phyloP scores from a whole-genome alignment of 2,888 invertebrate species.

The Trichopria drosophilae region DNA sequence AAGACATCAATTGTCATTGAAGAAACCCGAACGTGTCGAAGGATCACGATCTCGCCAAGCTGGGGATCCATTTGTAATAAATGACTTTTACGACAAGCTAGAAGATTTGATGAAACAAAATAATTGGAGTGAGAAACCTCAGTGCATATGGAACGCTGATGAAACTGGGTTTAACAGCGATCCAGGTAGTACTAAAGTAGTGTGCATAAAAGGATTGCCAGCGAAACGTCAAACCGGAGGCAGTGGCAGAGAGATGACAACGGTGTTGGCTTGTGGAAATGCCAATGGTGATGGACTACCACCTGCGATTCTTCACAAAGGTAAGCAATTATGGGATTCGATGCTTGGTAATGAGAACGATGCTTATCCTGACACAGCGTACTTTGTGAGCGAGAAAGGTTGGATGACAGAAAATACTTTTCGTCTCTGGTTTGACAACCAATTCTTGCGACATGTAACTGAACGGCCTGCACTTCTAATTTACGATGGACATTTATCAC shows the following conservation, averaged over 20 bases:
- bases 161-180: constrained; percentile 9
- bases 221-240: too few relatives aligned
- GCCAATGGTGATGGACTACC: constrained; percentile 7
- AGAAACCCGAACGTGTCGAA: too few relatives aligned
- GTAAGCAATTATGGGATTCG: constrained; percentile 7
- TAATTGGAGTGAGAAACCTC: too few relatives aligned
- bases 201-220: constrained; percentile 11
- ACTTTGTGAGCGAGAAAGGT: constrained; percentile 11
- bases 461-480: constrained; percentile 15
- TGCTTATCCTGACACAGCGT: constrained; percentile 7
- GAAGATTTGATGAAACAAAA: too few relatives aligned
- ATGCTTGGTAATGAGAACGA: too few relatives aligned
- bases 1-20: too few relatives aligned
- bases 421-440: constrained; percentile 5
- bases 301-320: constrained; percentile 16
- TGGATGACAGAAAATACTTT: constrained; percentile 17
- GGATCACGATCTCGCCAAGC: too few relatives aligned
- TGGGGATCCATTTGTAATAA: too few relatives aligned
- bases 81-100: too few relatives aligned
- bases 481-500: constrained; percentile 21
- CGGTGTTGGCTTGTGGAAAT: constrained; percentile 13
- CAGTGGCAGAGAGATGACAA: too few relatives aligned
- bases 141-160: constrained; percentile 17
- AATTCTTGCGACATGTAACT: constrained; percentile 4
- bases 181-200: constrained; percentile 9